Evolutionary conservation across 1,140 invertebrate species (phyloP), one percentile per base, ranked within the genome.

Genomic region (Anthonomus grandis): DNA sequence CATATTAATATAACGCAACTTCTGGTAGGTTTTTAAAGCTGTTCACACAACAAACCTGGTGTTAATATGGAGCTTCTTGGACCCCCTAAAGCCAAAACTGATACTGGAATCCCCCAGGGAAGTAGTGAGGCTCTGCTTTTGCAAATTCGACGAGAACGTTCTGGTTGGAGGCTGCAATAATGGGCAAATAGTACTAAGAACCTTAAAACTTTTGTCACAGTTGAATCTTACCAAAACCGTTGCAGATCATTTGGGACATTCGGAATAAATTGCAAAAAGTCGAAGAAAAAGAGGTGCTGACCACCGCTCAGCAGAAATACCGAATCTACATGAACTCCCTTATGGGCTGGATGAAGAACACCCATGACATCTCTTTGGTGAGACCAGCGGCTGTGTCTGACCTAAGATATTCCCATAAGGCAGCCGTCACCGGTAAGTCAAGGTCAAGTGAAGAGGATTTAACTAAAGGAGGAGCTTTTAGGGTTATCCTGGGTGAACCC

Each of bases 51-150:
- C 80, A 13, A 85, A 86, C 72, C 77, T 80, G 8, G 82, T 87
- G 6, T 73, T 89, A 37, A 77, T 89, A 39, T 90, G 87, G 87
- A 86, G 84, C 55, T 83, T 87, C 63, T 75, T 78, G 6, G 85
- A 90, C 59, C 80, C 78, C 62, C 70, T 90, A 2, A 73, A 79
- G 49, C 86, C 85, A 36, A 87, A 86, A 77, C 69, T 90, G 49
- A 78, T 85, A 60, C 76, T 89, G 27, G 81, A 86, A 65, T 78
- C 81, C 12, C 79, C 81, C 0, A 75, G 83, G 27, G 83, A 86
- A 75, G 79, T 87, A 0, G 79, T 79, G 8, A 69, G 73, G 0
- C 66, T 89, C 5, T 78, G 81, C 1, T 85, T 87, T 69, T 87
- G 83, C 68, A 85, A 84, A 1, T 79, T 81, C 36, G 77, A 89